A percentile compares a stretch with the other conserved stretches of the same genome.
Conservation (phyloP, 2,797 vertebrate species). For the Tragopan temminckii region DNA sequence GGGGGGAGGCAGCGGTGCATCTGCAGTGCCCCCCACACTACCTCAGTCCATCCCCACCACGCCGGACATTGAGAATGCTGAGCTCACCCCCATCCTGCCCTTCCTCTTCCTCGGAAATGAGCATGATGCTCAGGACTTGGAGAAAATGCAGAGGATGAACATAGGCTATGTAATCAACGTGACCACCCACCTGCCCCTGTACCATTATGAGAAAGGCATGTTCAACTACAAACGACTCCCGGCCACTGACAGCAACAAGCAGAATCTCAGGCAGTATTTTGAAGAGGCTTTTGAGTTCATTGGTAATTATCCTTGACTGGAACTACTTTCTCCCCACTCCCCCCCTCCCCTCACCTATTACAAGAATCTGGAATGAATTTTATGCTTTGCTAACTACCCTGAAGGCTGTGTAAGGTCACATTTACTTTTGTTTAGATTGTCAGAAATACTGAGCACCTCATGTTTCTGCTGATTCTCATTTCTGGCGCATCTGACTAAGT, state of each 20-base stretch:
- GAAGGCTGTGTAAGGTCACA: background rate
- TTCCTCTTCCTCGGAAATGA: conserved; percentile 97
- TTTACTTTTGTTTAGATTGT: background rate
- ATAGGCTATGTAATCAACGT: conserved; percentile 95
- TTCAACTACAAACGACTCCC: conserved; percentile 97
- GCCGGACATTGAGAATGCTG: conserved; percentile 96
- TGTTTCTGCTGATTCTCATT: background rate
- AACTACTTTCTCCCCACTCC: background rate
- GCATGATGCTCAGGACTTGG: conserved; percentile 93
- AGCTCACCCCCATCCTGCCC: conserved; percentile 95
- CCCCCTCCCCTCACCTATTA: background rate
- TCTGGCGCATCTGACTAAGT: background rate
- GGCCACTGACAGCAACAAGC: conserved; percentile 98
- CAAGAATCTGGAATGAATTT: background rate
- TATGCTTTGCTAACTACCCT: background rate
- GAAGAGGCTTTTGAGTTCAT: conserved; percentile 99
- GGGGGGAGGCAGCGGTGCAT: conserved; percentile 75
- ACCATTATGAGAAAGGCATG: conserved; percentile 93
- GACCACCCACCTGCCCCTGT: conserved; percentile 97
- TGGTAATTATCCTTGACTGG: conserved; percentile 83
- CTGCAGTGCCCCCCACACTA: conserved; percentile 85
- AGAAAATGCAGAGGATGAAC: conserved; percentile 92
- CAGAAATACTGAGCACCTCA: background rate
- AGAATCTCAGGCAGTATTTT: conserved; percentile 99
- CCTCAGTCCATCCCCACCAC: conserved; percentile 94